Percentiles rank a stretch among this genome's conserved stretches.
phyloP scores from a whole-genome alignment of 2,888 invertebrate species.

The Tridacna gigas region DNA sequence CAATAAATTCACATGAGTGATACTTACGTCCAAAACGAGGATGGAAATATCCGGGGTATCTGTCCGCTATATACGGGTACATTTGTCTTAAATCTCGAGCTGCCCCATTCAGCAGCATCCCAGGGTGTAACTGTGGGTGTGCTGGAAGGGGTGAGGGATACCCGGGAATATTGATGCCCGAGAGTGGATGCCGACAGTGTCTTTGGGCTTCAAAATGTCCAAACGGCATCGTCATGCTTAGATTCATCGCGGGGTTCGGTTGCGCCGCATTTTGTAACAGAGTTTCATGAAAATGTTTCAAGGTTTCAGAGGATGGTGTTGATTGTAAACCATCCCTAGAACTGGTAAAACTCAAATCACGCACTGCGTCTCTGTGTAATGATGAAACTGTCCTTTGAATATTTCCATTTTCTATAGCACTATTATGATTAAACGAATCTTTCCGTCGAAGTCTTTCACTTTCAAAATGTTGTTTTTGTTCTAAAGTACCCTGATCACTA shows the following conservation, averaged over 20 bases:
- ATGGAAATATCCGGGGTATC: slow-evolving; percentile 67
- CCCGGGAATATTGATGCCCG: slow-evolving; percentile 59
- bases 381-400: slow-evolving; percentile 28
- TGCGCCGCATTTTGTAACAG: slow-evolving; percentile 62
- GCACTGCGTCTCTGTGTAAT: slow-evolving; percentile 49
- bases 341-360: slow-evolving; percentile 56
- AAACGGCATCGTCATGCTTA: slow-evolving; percentile 32
- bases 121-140: slow-evolving; percentile 64
- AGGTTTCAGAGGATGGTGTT: slow-evolving; percentile 51
- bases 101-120: slow-evolving; percentile 61
- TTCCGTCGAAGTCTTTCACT: slow-evolving; percentile 22
- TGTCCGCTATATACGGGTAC: slow-evolving; percentile 68
- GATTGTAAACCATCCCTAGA: slow-evolving; percentile 34
- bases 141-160: slow-evolving; percentile 60
- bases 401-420: slow-evolving; percentile 24
- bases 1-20: background rate
- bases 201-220: slow-evolving; percentile 55
- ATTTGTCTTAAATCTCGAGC: slow-evolving; percentile 64
- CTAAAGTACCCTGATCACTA: background rate
- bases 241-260: slow-evolving; percentile 4
- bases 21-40: slow-evolving; percentile 69
- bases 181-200: slow-evolving; percentile 68
- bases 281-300: slow-evolving; percentile 71
- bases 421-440: slow-evolving; percentile 14
- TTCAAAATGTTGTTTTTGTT: slow-evolving; percentile 13